These are phyloP conservation scores for Trileptium ribeirensis DNA, from an alignment of 2,888 invertebrate species.

Conservation along the genomic window DNA sequence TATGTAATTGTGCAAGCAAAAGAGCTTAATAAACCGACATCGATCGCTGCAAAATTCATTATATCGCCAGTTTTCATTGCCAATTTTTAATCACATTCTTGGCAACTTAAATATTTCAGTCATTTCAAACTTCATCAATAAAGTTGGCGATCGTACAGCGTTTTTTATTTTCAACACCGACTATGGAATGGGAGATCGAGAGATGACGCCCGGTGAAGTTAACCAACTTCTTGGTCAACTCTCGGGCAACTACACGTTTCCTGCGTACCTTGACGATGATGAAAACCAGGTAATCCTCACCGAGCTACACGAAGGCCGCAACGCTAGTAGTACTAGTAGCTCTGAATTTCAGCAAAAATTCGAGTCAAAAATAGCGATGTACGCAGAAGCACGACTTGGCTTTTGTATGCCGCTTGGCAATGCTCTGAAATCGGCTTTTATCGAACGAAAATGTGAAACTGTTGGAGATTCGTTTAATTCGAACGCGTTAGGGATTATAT, in stretches of 20 bases:
- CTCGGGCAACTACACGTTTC: too few species aligned
- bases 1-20: too few species aligned
- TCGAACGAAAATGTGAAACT: background rate
- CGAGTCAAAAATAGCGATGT: background rate
- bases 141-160: background rate
- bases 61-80: too few species aligned
- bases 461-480: constrained; percentile 37
- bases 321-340: background rate
- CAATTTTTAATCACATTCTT: too few species aligned
- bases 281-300: background rate
- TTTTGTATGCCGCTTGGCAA: constrained; percentile 10
- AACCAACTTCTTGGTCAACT: background rate
- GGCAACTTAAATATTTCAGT: background rate
- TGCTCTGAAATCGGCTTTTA: background rate
- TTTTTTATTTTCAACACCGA: background rate
- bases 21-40: too few species aligned
- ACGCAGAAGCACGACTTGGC: background rate
- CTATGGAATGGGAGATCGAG: background rate
- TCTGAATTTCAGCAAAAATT: background rate
- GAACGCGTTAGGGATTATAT: constrained; percentile 48
- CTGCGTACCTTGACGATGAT: background rate
- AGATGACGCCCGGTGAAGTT: background rate
- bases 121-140: background rate
- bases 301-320: background rate
- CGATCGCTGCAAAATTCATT: too few species aligned